A percentile compares a stretch with the other conserved stretches of the same genome.
phyloP scores from a whole-genome alignment of 2,888 invertebrate species.

The Ametastegia equiseti region DNA sequence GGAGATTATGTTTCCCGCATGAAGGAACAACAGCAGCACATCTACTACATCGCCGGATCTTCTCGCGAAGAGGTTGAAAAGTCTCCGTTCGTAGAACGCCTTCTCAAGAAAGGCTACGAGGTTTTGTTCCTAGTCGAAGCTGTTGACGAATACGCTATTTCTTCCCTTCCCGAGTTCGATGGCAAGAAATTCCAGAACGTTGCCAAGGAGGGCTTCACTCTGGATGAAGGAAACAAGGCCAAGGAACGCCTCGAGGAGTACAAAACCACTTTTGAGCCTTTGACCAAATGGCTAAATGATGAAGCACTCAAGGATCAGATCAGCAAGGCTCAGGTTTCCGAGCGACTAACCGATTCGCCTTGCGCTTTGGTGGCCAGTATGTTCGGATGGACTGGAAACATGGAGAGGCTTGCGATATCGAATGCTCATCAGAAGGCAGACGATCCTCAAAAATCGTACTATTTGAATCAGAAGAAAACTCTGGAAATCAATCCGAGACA shows the following conservation, averaged over 20 bases:
- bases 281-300: slow-evolving; percentile 93
- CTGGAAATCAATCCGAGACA: slow-evolving; percentile 98
- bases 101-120: slow-evolving; percentile 96
- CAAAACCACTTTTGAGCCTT: slow-evolving; percentile 90
- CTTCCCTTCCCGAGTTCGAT: slow-evolving; percentile 97
- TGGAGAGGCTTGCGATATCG: slow-evolving; percentile 96
- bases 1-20: slow-evolving; percentile 95
- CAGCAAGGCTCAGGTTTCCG: slow-evolving; percentile 89
- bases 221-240: slow-evolving; percentile 82
- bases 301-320: slow-evolving; percentile 87
- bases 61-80: slow-evolving; percentile 90
- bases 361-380: slow-evolving; percentile 97
- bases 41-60: slow-evolving; percentile 97
- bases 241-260: slow-evolving; percentile 88
- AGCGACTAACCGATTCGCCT: slow-evolving; percentile 93
- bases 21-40: slow-evolving; percentile 95
- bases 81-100: slow-evolving; percentile 97
- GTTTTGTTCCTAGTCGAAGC: slow-evolving; percentile 96
- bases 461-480: slow-evolving; percentile 96
- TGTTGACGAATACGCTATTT: slow-evolving; percentile 98
- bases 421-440: slow-evolving; percentile 98
- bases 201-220: slow-evolving; percentile 97
- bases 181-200: slow-evolving; percentile 99
- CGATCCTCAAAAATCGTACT: slow-evolving; percentile 93
- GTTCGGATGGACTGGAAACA: slow-evolving; percentile 99